Conservation (phyloP, 2,797 vertebrate species). For the Neoniphon sammara region DNA sequence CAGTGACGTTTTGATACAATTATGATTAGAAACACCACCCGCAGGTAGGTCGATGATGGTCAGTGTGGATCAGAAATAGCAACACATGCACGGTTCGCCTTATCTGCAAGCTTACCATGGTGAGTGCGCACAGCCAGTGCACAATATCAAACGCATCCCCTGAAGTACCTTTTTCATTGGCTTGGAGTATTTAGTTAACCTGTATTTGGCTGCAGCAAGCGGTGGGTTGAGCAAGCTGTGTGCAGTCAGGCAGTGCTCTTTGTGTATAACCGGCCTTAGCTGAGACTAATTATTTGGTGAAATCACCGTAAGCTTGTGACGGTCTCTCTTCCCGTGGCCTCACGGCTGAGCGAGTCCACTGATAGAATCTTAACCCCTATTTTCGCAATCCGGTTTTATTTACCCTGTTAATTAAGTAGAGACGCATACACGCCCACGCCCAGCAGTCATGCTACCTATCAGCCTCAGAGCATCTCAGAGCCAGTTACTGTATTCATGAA, state of each 20-base stretch:
- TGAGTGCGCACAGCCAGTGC: constrained; percentile 24
- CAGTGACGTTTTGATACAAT: constrained; percentile 71
- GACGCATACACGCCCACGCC: constrained; percentile 38
- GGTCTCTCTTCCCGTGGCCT: constrained; percentile 65
- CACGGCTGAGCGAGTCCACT: constrained; percentile 73
- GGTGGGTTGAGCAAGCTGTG: constrained; percentile 41
- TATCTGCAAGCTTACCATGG: constrained; percentile 51
- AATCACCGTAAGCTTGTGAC: constrained; percentile 65
- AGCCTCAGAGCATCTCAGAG: constrained; percentile 40
- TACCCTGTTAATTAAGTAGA: constrained; percentile 74
- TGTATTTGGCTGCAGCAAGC: constrained; percentile 32
- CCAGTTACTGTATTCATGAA: constrained; percentile 54
- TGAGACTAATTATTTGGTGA: constrained; percentile 77
- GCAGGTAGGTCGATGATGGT: constrained; percentile 73
- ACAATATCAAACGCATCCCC: constrained; percentile 56
- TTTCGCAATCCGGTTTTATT: constrained; percentile 74
- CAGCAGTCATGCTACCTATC: constrained; percentile 55
- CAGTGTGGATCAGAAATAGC: constrained; percentile 38
- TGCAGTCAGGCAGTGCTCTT: constrained; percentile 53
- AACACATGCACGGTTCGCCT: constrained; percentile 57
- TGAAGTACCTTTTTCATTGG: constrained; percentile 32
- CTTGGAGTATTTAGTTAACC: constrained; percentile 26
- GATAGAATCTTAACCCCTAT: constrained; percentile 77
- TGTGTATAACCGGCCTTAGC: constrained; percentile 60
- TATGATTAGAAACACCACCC: constrained; percentile 76